phyloP scores from a whole-genome alignment of 2,113 vertebrate genomes.

The Syngnathus scovelli region DNA sequence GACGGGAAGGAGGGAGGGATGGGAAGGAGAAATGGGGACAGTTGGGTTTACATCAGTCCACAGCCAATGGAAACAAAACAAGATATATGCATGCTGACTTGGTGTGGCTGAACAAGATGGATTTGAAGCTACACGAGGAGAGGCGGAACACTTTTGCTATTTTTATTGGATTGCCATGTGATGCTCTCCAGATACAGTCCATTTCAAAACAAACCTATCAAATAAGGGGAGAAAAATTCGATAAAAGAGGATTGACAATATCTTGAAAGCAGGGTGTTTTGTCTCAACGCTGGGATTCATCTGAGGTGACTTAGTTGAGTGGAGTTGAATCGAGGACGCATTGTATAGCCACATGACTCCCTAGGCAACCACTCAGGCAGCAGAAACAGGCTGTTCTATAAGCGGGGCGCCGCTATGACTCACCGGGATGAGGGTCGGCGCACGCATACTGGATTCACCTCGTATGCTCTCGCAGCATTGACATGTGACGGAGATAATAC shows the following conservation, averaged over 20 bases:
- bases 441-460: slow-evolving; percentile 27
- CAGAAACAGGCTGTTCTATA: slow-evolving; percentile 37
- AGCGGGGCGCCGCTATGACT: slow-evolving; percentile 23
- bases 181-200: neutral
- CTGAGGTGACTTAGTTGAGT: slow-evolving; percentile 20
- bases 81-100: slow-evolving; percentile 19
- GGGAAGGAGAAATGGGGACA: slow-evolving; percentile 43
- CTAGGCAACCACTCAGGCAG: slow-evolving; percentile 20
- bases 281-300: slow-evolving; percentile 10
- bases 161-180: slow-evolving; percentile 8
- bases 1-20: slow-evolving; percentile 3
- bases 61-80: slow-evolving; percentile 18
- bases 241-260: neutral
- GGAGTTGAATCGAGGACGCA: slow-evolving; percentile 52
- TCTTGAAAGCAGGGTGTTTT: slow-evolving; percentile 20
- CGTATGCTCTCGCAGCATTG: slow-evolving; percentile 3
- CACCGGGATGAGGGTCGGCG: slow-evolving; percentile 31
- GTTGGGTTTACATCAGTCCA: slow-evolving; percentile 47
- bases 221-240: neutral
- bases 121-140: slow-evolving; percentile 2
- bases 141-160: neutral
- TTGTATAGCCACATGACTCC: slow-evolving; percentile 24
- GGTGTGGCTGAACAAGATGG: slow-evolving; percentile 19
- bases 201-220: neutral
- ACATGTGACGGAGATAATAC: slow-evolving; percentile 1